Evolutionary conservation across 2,888 invertebrate genomes (phyloP).

Genomic region (Drosophila prostipennis): DNA sequence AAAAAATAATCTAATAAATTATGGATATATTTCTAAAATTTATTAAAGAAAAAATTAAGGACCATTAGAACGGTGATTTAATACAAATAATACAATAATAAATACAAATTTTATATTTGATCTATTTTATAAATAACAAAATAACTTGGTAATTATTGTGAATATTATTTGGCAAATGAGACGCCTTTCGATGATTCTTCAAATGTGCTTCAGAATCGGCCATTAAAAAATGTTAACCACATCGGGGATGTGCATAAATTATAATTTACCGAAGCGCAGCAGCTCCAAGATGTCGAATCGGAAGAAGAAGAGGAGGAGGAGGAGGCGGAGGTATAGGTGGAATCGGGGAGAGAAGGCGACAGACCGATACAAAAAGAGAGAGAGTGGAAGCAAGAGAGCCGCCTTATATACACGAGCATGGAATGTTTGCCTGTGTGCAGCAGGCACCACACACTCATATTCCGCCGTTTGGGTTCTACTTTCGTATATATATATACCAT

Average conservation of each 20-base stretch:
- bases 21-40: not conserved
- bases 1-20: too few species aligned
- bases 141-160: too few species aligned
- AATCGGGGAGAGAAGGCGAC: conserved; percentile 36
- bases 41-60: not conserved
- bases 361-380: conserved; percentile 18
- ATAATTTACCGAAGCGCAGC: conserved; percentile 62
- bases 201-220: conserved; percentile 53
- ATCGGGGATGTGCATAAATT: conserved; percentile 65
- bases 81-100: too few species aligned
- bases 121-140: too few species aligned
- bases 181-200: conserved; percentile 34
- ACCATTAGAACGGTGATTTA: not conserved
- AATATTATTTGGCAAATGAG: not conserved
- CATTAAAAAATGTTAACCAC: conserved; percentile 61
- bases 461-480: conserved; percentile 36
- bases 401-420: conserved; percentile 36
- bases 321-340: conserved; percentile 27
- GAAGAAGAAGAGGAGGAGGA: conserved; percentile 30
- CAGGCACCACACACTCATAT: conserved; percentile 9
- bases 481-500: conserved; percentile 13
- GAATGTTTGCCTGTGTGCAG: conserved; percentile 25
- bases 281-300: conserved; percentile 35
- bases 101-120: too few species aligned
- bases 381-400: conserved; percentile 1